These are phyloP conservation scores for Phalloptychus januarius DNA, from an alignment of 2,797 vertebrate species.

Conservation along the genomic window DNA sequence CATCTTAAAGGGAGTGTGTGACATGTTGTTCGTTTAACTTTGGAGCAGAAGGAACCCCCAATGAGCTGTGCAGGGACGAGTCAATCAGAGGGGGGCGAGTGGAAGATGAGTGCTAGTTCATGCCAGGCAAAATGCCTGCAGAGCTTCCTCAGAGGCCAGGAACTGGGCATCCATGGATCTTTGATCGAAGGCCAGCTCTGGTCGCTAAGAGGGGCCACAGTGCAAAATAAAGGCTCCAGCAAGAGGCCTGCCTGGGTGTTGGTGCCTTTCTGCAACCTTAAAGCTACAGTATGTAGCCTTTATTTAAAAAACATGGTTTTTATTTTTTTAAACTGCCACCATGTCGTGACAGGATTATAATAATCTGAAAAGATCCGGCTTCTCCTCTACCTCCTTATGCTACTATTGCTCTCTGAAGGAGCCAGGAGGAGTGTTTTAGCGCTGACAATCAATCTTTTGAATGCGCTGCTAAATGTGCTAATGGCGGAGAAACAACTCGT, in stretches of 20 bases:
- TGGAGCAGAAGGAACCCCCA: conserved; percentile 53
- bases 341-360: too few relatives aligned
- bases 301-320: too few relatives aligned
- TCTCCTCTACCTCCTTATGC: too few relatives aligned
- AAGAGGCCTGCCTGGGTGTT: conserved; percentile 33
- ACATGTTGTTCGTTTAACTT: conserved; percentile 44
- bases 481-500: too few relatives aligned
- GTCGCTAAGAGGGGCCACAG: conserved; percentile 51
- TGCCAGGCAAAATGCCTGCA: conserved; percentile 62
- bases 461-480: too few relatives aligned
- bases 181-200: conserved; percentile 59
- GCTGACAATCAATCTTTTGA: too few relatives aligned
- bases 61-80: conserved; percentile 48
- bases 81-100: conserved; percentile 36
- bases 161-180: conserved; percentile 46
- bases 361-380: too few relatives aligned
- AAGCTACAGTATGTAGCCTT: too few relatives aligned
- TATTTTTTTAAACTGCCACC: too few relatives aligned
- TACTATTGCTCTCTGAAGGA: too few relatives aligned
- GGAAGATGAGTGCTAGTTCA: conserved; percentile 52
- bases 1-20: conserved; percentile 37
- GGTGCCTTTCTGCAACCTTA: neutral
- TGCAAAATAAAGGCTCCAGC: conserved; percentile 38
- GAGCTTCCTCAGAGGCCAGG: conserved; percentile 48
- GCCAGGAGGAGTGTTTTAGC: too few relatives aligned